phyloP scores from a whole-genome alignment of 2,797 vertebrate species.

The Helarctos malayanus region DNA sequence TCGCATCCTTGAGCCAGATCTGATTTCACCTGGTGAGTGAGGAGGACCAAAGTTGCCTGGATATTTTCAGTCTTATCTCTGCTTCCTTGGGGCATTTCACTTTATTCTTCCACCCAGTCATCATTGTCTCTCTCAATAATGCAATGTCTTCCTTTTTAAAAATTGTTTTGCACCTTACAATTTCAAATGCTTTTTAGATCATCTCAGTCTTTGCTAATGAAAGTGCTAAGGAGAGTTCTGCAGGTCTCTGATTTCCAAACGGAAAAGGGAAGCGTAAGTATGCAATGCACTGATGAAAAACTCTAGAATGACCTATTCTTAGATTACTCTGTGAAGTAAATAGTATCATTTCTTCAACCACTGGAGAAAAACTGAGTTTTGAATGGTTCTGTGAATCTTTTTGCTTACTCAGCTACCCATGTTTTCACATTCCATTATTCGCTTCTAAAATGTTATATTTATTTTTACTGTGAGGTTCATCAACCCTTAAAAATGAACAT shows the following conservation, averaged over 20 bases:
- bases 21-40: background rate
- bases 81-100: background rate
- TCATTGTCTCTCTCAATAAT: background rate
- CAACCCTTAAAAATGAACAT: background rate
- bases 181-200: conserved; percentile 11
- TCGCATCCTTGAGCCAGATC: background rate
- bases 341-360: background rate
- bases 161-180: background rate
- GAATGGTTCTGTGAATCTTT: background rate
- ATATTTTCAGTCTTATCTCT: background rate
- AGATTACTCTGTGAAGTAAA: background rate
- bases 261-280: background rate
- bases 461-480: background rate
- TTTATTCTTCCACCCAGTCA: background rate
- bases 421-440: background rate
- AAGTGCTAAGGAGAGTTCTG: background rate
- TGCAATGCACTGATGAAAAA: background rate
- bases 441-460: conserved; percentile 4
- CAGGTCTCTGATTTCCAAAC: background rate
- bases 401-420: background rate
- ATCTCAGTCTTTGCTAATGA: background rate
- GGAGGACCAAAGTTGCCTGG: no score
- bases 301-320: background rate
- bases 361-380: background rate
- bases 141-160: background rate